Evolutionary conservation across 2,888 invertebrate species (phyloP).

Genomic region (Troglohyphantes excavatus): DNA sequence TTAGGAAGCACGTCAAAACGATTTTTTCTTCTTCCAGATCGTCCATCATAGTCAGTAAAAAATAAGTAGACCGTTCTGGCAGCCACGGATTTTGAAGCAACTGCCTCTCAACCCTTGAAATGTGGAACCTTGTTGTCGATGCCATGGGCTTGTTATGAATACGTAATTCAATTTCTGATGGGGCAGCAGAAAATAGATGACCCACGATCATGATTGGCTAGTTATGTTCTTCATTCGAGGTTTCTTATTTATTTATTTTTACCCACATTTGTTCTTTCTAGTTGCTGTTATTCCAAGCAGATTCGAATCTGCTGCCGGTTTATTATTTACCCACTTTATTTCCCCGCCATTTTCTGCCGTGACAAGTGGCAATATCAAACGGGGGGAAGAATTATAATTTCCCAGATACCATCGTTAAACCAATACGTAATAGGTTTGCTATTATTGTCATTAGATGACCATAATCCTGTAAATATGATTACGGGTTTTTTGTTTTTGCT

Average conservation of each 20-base stretch:
- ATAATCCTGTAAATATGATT: constrained; percentile 3
- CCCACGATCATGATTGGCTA: not conserved
- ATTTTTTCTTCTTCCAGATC: not conserved
- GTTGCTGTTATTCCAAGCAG: not conserved
- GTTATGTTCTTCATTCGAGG: not conserved
- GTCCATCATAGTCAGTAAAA: not conserved
- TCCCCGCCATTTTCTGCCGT: not conserved
- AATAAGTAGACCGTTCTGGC: not conserved
- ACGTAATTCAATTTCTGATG: constrained; percentile 44
- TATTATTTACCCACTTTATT: constrained; percentile 3
- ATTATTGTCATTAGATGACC: constrained; percentile 45
- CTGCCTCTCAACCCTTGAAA: not conserved
- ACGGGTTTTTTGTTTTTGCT: not conserved
- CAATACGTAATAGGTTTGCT: constrained; percentile 32
- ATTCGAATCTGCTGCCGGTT: constrained; percentile 2
- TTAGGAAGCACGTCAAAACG: constrained; percentile 36
- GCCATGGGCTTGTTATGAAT: constrained; percentile 37
- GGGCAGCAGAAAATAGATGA: constrained; percentile 4
- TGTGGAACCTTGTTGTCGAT: constrained; percentile 8
- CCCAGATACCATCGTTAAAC: constrained; percentile 39
- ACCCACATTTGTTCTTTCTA: too few relatives aligned
- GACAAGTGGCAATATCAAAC: constrained; percentile 21
- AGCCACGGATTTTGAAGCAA: not conserved
- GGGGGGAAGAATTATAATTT: constrained; percentile 17
- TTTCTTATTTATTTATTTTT: too few relatives aligned